Percentiles rank a stretch among this genome's conserved stretches.
Conservation (phyloP, 2,797 vertebrate species). For the Gallinago nigripennis region DNA sequence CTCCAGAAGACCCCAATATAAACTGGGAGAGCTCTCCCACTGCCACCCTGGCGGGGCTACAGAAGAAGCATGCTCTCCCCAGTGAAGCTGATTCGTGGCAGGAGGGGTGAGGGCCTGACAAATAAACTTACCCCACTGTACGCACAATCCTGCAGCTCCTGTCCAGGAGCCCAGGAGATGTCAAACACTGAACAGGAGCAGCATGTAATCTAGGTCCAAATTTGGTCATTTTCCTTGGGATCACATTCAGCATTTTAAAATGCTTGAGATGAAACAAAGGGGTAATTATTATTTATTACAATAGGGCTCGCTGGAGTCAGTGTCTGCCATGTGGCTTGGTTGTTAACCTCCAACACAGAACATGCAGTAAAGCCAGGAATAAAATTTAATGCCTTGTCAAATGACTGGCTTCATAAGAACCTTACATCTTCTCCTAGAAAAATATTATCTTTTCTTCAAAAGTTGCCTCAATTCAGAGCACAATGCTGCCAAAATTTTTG, state of each 20-base stretch:
- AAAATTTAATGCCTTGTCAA: conserved; percentile 35
- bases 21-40: not conserved
- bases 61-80: not conserved
- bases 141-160: fast-evolving
- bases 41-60: fast-evolving
- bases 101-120: no score
- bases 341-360: not conserved
- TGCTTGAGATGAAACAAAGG: not conserved
- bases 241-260: not conserved
- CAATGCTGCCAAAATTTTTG: not conserved
- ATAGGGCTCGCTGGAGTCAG: not conserved
- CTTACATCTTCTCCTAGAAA: not conserved
- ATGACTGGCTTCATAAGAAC: not conserved
- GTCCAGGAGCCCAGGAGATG: not conserved
- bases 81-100: fast-evolving
- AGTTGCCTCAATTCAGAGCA: not conserved
- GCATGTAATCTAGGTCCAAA: not conserved
- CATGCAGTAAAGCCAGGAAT: not conserved
- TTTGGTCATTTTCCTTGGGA: not conserved
- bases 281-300: not conserved
- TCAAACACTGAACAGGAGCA: not conserved
- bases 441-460: conserved; percentile 45
- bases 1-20: fast-evolving
- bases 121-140: fast-evolving
- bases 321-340: not conserved